Evolutionary conservation across 2,113 vertebrate species (phyloP).

Genomic region (Cavia aperea): DNA sequence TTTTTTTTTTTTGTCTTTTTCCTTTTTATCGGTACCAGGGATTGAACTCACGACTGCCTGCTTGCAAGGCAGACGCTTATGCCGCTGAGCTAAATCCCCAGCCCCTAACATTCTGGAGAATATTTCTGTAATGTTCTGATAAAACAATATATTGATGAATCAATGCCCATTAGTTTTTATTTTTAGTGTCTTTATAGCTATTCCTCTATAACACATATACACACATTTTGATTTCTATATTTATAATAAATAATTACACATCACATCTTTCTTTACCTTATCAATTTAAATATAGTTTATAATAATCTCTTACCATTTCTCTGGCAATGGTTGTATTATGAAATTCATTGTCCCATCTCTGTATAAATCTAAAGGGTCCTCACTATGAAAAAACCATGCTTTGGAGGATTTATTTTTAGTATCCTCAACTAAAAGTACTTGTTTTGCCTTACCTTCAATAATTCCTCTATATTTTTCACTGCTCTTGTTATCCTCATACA

Average conservation of each 20-base stretch:
- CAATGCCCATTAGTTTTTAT: neutral
- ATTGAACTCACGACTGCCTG: no score
- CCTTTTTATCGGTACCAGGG: no score
- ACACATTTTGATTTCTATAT: neutral
- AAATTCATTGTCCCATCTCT: neutral
- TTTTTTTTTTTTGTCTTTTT: no score
- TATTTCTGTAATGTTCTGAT: neutral
- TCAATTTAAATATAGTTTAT: neutral
- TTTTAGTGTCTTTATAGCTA: neutral
- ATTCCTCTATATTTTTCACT: neutral
- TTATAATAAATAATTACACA: neutral
- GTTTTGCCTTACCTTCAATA: neutral
- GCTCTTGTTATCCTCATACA: neutral
- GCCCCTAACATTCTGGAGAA: neutral
- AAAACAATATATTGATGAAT: neutral
- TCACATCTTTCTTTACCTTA: neutral
- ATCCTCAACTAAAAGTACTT: neutral
- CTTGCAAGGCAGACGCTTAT: no score
- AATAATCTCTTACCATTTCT: neutral
- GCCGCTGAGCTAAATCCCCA: no score
- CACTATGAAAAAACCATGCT: neutral
- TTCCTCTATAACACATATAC: neutral
- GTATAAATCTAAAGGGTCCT: neutral
- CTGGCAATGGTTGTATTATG: neutral
- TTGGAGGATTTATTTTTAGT: slow-evolving; percentile 1